Evolutionary conservation across 1,140 invertebrate species (phyloP).

Genomic region (Xylocopa sonorina): DNA sequence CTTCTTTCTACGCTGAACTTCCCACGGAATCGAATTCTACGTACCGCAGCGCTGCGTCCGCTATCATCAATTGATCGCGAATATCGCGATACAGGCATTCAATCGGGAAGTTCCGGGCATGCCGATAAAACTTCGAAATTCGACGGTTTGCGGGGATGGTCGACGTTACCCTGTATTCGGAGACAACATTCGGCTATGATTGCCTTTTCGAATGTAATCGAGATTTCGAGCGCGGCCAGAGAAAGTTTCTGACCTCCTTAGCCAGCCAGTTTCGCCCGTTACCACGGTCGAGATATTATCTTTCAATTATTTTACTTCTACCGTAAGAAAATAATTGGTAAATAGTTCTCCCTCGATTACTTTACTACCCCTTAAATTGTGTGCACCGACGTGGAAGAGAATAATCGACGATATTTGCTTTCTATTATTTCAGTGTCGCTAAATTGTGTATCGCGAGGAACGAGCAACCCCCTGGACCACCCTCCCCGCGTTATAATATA

Average conservation of each 20-base stretch:
- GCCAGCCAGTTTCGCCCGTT: too few relatives aligned
- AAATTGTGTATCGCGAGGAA: neutral
- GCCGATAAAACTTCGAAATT: conserved; percentile 28
- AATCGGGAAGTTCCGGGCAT: neutral
- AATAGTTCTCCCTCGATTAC: too few relatives aligned
- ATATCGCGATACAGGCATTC: neutral
- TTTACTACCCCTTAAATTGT: too few relatives aligned
- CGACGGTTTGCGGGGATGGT: neutral
- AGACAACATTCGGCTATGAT: neutral
- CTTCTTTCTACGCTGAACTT: conserved; percentile 34
- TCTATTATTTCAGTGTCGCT: neutral
- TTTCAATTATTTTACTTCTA: too few relatives aligned
- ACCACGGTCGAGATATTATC: neutral
- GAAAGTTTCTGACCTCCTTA: too few relatives aligned
- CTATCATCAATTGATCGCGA: neutral
- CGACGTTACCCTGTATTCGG: neutral
- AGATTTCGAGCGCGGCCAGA: conserved; percentile 5
- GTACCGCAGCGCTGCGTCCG: conserved; percentile 35
- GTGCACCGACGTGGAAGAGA: too few relatives aligned
- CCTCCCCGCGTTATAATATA: neutral
- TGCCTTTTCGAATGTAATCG: conserved; percentile 1
- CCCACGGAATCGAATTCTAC: conserved; percentile 23
- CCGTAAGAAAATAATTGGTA: too few relatives aligned
- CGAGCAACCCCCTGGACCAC: neutral
- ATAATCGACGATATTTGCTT: neutral